Evolutionary conservation across 2,888 invertebrate genomes (phyloP), one percentile per base, ranked within the genome.

Genomic region (Caenorhabditis sinica): DNA sequence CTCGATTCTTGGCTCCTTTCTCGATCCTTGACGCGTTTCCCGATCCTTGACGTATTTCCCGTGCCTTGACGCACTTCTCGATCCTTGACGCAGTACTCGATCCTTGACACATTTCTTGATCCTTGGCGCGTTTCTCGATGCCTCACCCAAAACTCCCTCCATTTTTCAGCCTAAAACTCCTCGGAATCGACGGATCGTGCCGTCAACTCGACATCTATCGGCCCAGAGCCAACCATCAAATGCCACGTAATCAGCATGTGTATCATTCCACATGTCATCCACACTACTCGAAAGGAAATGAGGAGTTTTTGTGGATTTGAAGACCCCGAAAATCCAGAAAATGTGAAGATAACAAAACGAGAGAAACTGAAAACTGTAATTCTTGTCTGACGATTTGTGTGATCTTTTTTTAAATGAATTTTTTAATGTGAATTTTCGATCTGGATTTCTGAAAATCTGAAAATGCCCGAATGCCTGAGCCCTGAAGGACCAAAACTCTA

Each of bases 261-360:
- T 83, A 83, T 20, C 74, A 53, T 28, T 36, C 53, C 45, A 69
- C 68, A n/a, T 83, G 83, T 33, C 83, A 83, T 25, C 40, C 66
- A 28, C 74, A 69, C 13, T 79, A 74, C 45, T 69, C 83, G 17
- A 83, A 74, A 69, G 83, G 79, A 23, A 49, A 4, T 23, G 33
- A 53, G 25, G 82, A 83, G 13, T 60, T 58, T 53, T 6, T 81
- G 23, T 45, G 51, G 68, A 73, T 81, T 68, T 68, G 33, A 73
- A 56, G 13, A 4, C 11, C 8, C 15, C 15, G 1, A 53, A 53
- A 53, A 53, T 23, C 11, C 5, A 0, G 9, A n/a, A 17, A 33
- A 33, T n/a, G 20, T 30, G 30, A 30, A 60, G 28, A 33, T 17
- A 60, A 33, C 9, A 66, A 30, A 28, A 68, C 17, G 45, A 30